Conservation (phyloP, 2,797 vertebrate genomes). For the Phrynocephalus forsythii region DNA sequence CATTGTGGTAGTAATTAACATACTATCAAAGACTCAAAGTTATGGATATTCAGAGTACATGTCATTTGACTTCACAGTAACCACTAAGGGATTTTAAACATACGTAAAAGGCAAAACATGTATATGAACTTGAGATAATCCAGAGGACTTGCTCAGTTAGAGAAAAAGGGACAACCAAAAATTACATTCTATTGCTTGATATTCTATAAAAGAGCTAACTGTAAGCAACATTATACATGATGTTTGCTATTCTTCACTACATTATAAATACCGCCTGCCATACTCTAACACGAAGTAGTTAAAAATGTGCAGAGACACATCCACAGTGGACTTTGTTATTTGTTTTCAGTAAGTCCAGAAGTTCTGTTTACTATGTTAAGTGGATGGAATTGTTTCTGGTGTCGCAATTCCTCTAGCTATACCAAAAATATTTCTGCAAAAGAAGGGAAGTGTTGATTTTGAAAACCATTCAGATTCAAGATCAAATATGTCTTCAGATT, state of each 20-base stretch:
- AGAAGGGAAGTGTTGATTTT: background rate
- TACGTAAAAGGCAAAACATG: too few relatives aligned
- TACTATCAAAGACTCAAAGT: background rate
- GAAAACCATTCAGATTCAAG: background rate
- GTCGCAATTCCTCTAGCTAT: conserved; percentile 31
- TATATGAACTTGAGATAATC: too few relatives aligned
- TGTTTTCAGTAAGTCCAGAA: conserved; percentile 33
- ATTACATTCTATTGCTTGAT: background rate
- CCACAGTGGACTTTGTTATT: background rate
- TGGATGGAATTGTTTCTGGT: background rate
- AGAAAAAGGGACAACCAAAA: background rate
- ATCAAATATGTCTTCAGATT: background rate
- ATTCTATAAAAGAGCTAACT: conserved; percentile 23
- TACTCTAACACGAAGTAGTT: conserved; percentile 34
- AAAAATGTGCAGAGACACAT: conserved; percentile 41
- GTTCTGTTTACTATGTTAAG: conserved; percentile 41
- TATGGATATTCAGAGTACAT: background rate
- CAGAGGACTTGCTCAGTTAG: background rate
- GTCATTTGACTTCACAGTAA: too few relatives aligned
- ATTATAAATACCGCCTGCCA: conserved; percentile 8
- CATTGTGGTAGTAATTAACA: conserved; percentile 84
- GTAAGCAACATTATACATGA: conserved; percentile 22
- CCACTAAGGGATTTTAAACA: too few relatives aligned
- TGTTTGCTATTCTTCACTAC: conserved; percentile 18
- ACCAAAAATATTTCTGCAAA: conserved; percentile 12